phyloP scores from a whole-genome alignment of 2,113 vertebrate species.

The Ceuthmochares aereus region DNA sequence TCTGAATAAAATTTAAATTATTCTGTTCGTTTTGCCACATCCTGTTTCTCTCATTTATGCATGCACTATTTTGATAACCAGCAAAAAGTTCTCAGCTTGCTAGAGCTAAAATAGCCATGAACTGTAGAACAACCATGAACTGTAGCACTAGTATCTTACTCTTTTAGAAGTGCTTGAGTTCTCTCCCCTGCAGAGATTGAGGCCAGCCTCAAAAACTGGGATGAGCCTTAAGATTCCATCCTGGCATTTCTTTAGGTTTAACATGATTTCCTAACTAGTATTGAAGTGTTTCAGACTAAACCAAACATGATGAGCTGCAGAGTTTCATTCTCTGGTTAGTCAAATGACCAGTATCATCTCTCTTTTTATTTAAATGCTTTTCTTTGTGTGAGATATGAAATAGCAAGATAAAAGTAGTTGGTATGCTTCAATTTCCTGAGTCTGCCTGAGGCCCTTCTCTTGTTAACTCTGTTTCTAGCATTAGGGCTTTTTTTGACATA shows the following conservation, averaged over 20 bases:
- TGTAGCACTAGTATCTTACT: neutral
- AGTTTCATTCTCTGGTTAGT: neutral
- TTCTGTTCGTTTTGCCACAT: constrained; percentile 65
- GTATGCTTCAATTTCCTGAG: constrained; percentile 48
- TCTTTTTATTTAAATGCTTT: neutral
- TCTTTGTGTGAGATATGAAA: constrained; percentile 1
- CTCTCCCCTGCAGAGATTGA: neutral
- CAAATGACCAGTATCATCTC: neutral
- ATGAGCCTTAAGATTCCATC: neutral
- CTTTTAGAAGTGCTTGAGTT: neutral
- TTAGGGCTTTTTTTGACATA: neutral
- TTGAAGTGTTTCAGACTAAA: neutral
- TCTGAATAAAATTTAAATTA: constrained; percentile 55
- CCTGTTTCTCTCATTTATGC: constrained; percentile 67
- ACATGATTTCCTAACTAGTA: neutral
- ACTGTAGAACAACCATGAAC: neutral
- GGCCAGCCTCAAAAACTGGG: neutral
- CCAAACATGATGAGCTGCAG: neutral
- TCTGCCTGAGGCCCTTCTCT: neutral
- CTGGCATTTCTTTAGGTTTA: neutral
- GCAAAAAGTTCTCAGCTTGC: constrained; percentile 51
- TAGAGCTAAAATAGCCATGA: constrained; percentile 46
- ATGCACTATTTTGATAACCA: constrained; percentile 49
- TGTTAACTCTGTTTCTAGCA: constrained; percentile 9
- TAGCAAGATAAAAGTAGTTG: neutral